These are phyloP conservation scores for Heliconius eleuchia DNA, from an alignment of 1,140 invertebrate species.

Conservation along the genomic window DNA sequence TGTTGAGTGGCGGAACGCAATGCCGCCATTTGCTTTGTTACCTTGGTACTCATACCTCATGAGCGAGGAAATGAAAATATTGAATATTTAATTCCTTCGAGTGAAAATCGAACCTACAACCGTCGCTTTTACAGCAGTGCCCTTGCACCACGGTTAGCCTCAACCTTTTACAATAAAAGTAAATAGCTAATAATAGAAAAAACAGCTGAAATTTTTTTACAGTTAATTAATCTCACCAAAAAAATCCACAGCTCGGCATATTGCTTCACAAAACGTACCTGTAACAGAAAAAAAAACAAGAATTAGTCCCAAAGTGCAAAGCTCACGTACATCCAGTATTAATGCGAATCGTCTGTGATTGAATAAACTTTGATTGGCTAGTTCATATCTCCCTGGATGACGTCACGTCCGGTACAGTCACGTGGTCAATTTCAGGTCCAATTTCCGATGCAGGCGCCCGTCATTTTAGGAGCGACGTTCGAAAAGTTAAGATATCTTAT, in stretches of 20 bases:
- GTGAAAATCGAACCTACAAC: too few relatives aligned
- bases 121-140: too few relatives aligned
- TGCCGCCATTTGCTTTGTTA: too few relatives aligned
- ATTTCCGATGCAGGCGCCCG: constrained; percentile 61
- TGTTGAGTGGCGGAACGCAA: too few relatives aligned
- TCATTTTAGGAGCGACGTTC: constrained; percentile 30
- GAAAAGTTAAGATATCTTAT: constrained; percentile 24
- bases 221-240: neutral
- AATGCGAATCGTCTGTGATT: constrained; percentile 51
- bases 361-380: constrained; percentile 70
- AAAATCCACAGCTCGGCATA: neutral
- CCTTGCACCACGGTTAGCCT: too few relatives aligned
- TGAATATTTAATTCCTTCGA: too few relatives aligned
- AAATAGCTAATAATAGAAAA: too few relatives aligned
- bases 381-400: constrained; percentile 63
- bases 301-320: constrained; percentile 8
- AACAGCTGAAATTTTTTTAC: neutral
- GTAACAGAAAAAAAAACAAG: constrained; percentile 20
- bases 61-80: too few relatives aligned
- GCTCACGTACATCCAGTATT: neutral
- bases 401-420: constrained; percentile 65
- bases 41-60: too few relatives aligned
- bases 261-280: constrained; percentile 25
- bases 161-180: too few relatives aligned
- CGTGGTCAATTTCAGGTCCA: constrained; percentile 69